A percentile compares a stretch with the other conserved stretches of the same genome.
These are phyloP conservation scores for Chionis minor DNA, from an alignment of 2,113 vertebrate genomes.

Conservation along the genomic window DNA sequence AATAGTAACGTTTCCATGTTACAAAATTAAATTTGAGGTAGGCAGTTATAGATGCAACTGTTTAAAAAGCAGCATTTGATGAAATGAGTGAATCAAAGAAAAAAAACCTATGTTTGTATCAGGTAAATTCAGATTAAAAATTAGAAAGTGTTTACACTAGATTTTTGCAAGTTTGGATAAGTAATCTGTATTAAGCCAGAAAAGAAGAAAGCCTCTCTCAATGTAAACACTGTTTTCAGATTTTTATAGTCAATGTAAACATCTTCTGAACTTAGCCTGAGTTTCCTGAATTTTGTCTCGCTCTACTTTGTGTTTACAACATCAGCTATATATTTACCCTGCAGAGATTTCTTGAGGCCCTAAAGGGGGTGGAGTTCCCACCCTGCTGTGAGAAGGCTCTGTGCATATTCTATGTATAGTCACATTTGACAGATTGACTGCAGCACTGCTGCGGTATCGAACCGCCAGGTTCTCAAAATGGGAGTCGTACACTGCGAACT, in stretches of 20 bases:
- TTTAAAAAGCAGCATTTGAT: background rate
- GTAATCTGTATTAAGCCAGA: background rate
- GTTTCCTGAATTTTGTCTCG: background rate
- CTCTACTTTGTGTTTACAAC: slow-evolving; percentile 20
- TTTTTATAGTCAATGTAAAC: slow-evolving; percentile 36
- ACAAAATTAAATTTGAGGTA: background rate
- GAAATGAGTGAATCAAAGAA: background rate
- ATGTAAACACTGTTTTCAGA: background rate
- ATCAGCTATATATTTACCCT: slow-evolving; percentile 37
- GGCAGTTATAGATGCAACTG: background rate
- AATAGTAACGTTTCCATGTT: background rate
- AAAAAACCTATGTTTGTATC: background rate
- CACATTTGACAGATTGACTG: background rate
- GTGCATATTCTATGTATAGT: background rate
- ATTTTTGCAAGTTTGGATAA: background rate
- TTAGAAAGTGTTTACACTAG: background rate
- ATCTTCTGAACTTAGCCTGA: slow-evolving; percentile 8
- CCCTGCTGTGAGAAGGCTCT: background rate
- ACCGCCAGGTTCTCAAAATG: background rate
- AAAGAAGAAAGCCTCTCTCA: slow-evolving; percentile 2
- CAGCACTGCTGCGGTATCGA: background rate
- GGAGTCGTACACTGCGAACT: background rate
- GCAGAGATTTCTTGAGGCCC: slow-evolving; percentile 24
- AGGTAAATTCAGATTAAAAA: background rate
- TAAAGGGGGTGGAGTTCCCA: background rate